These are phyloP conservation scores for Teleogryllus oceanicus DNA, from an alignment of 2,888 invertebrate genomes.

Conservation along the genomic window DNA sequence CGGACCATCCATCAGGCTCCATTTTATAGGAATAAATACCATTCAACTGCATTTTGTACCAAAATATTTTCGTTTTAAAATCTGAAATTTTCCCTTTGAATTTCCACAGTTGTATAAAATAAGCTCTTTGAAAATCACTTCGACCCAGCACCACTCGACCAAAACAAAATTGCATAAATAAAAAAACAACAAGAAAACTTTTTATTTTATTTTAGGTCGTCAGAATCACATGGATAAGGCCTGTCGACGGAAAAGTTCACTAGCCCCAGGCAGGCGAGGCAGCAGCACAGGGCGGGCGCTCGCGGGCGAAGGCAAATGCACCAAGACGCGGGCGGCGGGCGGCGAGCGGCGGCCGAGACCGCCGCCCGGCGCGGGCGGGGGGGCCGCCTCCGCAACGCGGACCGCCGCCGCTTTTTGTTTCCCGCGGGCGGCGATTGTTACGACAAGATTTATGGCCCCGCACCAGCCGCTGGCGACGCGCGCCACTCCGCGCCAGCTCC, in stretches of 20 bases:
- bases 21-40: conserved; percentile 25
- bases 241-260: no score
- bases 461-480: conserved; percentile 1
- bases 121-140: no score
- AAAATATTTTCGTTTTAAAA: background rate
- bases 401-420: background rate
- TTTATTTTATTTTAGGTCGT: no score
- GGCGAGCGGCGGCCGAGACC: no score
- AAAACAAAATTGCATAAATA: no score
- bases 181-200: no score
- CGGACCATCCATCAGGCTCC: conserved; percentile 34
- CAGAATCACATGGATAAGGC: no score
- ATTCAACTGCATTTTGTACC: conserved; percentile 21
- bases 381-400: background rate
- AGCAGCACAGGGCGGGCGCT: background rate
- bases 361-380: no score
- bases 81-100: no score
- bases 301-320: background rate
- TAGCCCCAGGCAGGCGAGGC: background rate
- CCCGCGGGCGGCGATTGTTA: background rate
- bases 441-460: conserved; percentile 6
- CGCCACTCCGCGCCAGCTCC: background rate
- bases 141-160: no score
- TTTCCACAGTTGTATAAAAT: no score
- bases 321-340: no score